Evolutionary conservation across 2,888 invertebrate species (phyloP), one percentile per base, ranked within the genome.

Genomic region (Morpho helenor): DNA sequence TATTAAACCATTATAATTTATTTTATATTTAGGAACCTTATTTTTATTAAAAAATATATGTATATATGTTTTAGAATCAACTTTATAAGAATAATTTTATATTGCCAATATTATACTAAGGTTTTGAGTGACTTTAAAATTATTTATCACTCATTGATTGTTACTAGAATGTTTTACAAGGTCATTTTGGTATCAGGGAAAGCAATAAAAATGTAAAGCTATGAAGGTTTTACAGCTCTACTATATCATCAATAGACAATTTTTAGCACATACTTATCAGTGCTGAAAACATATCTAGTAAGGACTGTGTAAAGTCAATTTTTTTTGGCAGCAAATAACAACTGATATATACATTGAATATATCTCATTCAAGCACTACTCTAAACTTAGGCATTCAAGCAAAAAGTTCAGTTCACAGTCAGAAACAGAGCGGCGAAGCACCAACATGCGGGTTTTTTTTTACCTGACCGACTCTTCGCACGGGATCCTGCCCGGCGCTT

Each of bases 381-480:
- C 62, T 64, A 48, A 78, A 71, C 68, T 61, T 66, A 67, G 54
- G 60, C 69, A 64, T 48, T 69, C 71, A 83, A 86, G 84, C 85
- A 69, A 68, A 75, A 42, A 76, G 67, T 75, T 72, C 79, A 77
- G 74, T 73, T 69, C 73, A 72, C 72, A 67, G 69, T 75, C 64
- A 66, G 64, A 57, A 64, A 68, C 60, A 68, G 68, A 69, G 61
- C 66, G 79, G 75, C 75, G 73, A 77, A 73, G 75, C 73, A 69
- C 68, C 74, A 69, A 61, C 82, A 83, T 82, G 81, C 82, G 71
- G 69, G 67, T 72, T 63, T 69, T 66, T n/a, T 70, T 80, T 76
- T 86, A 90, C 89, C 89, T 89, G 86, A 78, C 70, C 82, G 80
- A 67, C 72, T 81, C 76, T 84, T 85, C 71, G 76, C 74, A 65